These are phyloP conservation scores for Nezara viridula DNA, from an alignment of 2,888 invertebrate species.

Conservation along the genomic window DNA sequence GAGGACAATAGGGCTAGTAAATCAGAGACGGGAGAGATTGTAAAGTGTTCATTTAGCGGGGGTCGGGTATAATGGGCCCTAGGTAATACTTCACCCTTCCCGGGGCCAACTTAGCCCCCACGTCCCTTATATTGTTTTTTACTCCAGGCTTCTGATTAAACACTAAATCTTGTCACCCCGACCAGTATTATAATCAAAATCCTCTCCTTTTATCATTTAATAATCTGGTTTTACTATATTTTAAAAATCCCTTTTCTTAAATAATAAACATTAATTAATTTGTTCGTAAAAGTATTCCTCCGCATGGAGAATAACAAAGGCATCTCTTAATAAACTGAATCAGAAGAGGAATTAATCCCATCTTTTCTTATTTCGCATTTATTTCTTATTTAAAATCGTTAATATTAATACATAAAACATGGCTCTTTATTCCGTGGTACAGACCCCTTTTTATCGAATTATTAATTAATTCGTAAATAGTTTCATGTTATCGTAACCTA, in stretches of 20 bases:
- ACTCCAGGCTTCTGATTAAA: constrained; percentile 52
- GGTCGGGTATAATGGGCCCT: neutral
- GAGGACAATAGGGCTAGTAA: constrained; percentile 18
- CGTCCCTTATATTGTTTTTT: constrained; percentile 55
- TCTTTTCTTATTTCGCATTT: too few relatives aligned
- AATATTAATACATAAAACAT: too few relatives aligned
- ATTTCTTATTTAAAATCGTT: too few relatives aligned
- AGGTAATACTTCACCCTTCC: constrained; percentile 45
- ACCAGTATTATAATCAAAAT: constrained; percentile 31
- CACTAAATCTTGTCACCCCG: constrained; percentile 54
- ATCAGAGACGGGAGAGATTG: neutral
- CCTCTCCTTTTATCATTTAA: constrained; percentile 34
- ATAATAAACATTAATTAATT: neutral
- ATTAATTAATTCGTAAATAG: too few relatives aligned
- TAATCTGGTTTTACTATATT: neutral
- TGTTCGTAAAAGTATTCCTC: neutral
- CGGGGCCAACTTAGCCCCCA: constrained; percentile 8
- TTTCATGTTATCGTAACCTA: too few relatives aligned
- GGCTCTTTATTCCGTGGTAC: too few relatives aligned
- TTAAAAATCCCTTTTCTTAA: neutral
- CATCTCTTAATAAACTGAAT: neutral
- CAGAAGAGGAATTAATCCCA: too few relatives aligned
- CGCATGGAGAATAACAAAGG: neutral
- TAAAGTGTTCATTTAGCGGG: constrained; percentile 43
- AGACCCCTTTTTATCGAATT: too few relatives aligned